phyloP scores from a whole-genome alignment of 92 coral and sea anemone genomes.

The Epizoanthus fatuus region DNA sequence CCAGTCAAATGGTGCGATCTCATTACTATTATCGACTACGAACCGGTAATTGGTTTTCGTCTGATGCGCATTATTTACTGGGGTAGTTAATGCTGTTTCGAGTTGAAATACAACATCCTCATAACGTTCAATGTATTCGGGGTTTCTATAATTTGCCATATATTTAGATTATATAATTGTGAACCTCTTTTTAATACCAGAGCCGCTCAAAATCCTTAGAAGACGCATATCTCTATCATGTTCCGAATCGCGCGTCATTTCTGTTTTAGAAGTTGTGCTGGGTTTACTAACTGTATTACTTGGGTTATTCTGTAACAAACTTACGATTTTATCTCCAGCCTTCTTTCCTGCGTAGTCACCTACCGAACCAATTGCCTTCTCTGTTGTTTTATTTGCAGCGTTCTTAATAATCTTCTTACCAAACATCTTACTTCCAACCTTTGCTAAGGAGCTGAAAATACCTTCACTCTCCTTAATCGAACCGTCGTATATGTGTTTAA shows the following conservation, averaged over 20 bases:
- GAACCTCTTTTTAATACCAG: no score
- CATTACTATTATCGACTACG: not conserved
- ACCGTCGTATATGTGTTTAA: no score
- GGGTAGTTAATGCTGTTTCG: no score
- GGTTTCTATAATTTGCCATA: not conserved
- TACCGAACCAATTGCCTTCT: not conserved
- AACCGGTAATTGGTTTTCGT: not conserved
- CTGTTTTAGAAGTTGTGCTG: not conserved
- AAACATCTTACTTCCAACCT: no score
- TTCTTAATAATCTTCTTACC: not conserved
- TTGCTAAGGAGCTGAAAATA: no score
- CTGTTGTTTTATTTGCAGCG: not conserved
- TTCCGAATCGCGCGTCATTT: no score
- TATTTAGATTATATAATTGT: no score
- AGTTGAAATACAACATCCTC: no score
- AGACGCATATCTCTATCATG: no score
- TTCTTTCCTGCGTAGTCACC: not conserved
- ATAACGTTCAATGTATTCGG: not conserved
- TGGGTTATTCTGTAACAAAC: not conserved
- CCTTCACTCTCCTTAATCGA: no score
- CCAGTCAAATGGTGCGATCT: constrained; percentile 4
- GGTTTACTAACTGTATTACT: not conserved
- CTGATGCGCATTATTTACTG: not conserved
- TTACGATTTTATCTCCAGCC: not conserved
- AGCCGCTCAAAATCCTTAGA: no score